Conservation (phyloP, 2,113 vertebrate genomes). For the Rhabdomys dilectus region DNA sequence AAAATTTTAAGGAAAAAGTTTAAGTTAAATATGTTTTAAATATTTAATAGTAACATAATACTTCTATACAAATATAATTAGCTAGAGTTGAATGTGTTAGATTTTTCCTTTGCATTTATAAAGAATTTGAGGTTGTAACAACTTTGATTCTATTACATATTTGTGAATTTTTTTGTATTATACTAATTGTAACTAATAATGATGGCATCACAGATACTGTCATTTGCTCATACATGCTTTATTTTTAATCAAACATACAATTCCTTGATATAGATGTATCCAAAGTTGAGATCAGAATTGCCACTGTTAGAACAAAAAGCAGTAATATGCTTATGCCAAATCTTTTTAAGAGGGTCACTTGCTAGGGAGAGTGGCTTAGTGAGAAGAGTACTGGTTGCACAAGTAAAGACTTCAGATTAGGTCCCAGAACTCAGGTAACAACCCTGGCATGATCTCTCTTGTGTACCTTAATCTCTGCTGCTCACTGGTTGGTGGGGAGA, state of each 20-base stretch:
- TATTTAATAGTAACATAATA: too few relatives aligned
- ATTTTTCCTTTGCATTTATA: constrained; percentile 3
- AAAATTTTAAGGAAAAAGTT: not conserved
- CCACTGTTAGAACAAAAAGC: not conserved
- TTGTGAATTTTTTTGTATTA: constrained; percentile 42
- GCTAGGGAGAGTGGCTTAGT: not conserved
- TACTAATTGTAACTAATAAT: not conserved
- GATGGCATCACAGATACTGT: constrained; percentile 1
- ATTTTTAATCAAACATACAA: not conserved
- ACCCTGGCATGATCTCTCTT: not conserved
- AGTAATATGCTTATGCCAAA: not conserved
- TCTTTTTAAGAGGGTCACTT: not conserved
- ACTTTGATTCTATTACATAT: not conserved
- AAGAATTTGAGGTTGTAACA: constrained; percentile 13
- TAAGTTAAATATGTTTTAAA: not conserved
- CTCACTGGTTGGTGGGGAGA: not conserved
- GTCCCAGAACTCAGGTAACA: not conserved
- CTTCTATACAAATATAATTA: not conserved
- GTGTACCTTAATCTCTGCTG: not conserved
- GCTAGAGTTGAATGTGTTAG: not conserved
- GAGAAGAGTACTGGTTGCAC: not conserved
- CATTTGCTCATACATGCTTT: not conserved
- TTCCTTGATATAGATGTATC: constrained; percentile 8
- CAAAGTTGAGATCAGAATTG: constrained; percentile 6
- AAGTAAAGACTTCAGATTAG: not conserved